A percentile compares a stretch with the other conserved stretches of the same genome.
Evolutionary conservation across 2,113 vertebrate genomes (phyloP).

Genomic region (Probosciger aterrimus): DNA sequence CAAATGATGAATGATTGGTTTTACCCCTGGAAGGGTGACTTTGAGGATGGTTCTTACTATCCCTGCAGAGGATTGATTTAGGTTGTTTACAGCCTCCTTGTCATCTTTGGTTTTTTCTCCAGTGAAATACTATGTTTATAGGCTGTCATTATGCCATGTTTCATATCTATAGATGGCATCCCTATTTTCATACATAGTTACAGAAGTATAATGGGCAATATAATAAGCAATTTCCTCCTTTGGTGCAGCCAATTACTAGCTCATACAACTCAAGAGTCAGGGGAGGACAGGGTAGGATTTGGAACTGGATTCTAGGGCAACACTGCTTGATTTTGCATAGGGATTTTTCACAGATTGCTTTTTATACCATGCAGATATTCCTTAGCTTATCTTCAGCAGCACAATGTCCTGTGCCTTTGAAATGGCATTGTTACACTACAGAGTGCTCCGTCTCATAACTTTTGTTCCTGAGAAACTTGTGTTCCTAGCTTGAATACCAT

Average conservation of each 20-base stretch:
- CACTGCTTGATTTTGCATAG: neutral
- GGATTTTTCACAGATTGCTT: neutral
- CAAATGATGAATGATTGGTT: neutral
- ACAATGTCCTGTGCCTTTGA: neutral
- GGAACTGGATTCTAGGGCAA: neutral
- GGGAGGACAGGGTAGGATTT: neutral
- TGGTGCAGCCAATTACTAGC: neutral
- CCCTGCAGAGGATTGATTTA: neutral
- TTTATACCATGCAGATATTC: neutral
- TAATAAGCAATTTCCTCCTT: slow-evolving; percentile 10
- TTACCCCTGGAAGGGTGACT: neutral
- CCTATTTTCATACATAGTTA: slow-evolving; percentile 17
- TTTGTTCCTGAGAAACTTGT: neutral
- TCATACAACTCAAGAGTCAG: neutral
- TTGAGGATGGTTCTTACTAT: neutral
- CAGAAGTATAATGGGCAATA: slow-evolving; percentile 6
- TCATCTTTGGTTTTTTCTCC: neutral
- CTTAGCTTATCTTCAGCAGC: neutral
- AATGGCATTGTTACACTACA: neutral
- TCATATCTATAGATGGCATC: slow-evolving; percentile 17
- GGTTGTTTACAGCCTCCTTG: slow-evolving; percentile 24
- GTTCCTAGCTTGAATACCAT: neutral
- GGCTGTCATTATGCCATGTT: slow-evolving; percentile 26
- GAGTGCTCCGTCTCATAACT: neutral
- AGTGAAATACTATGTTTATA: neutral